Conservation (phyloP, 1,140 invertebrate species). For the Ptiloglossa arizonensis region DNA sequence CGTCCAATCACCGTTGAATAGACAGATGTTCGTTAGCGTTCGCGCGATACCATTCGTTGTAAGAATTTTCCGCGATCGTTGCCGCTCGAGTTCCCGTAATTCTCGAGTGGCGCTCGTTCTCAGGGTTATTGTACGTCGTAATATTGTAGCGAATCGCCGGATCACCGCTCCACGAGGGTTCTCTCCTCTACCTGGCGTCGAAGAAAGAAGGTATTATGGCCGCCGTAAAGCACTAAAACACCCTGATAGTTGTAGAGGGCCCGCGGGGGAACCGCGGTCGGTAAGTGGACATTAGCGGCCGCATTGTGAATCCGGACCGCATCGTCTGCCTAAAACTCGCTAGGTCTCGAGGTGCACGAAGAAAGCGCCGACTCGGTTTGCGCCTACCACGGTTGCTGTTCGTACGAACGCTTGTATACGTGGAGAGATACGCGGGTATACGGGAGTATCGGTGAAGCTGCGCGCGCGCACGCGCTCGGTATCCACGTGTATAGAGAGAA, state of each 20-base stretch:
- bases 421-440: too few species aligned
- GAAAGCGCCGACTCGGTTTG: slow-evolving; percentile 51
- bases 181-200: slow-evolving; percentile 73
- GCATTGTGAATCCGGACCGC: slow-evolving; percentile 74
- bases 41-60: background rate
- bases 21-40: background rate
- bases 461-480: background rate
- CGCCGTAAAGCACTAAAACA: slow-evolving; percentile 79
- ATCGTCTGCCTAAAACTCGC: slow-evolving; percentile 44
- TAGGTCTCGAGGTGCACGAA: slow-evolving; percentile 55
- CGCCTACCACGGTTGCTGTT: background rate
- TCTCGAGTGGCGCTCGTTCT: background rate
- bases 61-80: background rate
- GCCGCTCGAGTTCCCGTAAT: background rate
- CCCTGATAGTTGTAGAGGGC: slow-evolving; percentile 67
- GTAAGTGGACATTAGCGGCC: slow-evolving; percentile 78
- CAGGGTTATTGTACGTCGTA: slow-evolving; percentile 12
- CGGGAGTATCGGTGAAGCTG: too few species aligned
- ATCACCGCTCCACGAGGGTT: background rate
- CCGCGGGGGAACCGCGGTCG: slow-evolving; percentile 54
- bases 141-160: slow-evolving; percentile 15
- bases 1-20: background rate
- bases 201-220: slow-evolving; percentile 74
- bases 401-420: too few species aligned
- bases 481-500: slow-evolving; percentile 33